Evolutionary conservation across 2,888 invertebrate genomes (phyloP), one percentile per base, ranked within the genome.

Genomic region (Caenorhabditis sinica): DNA sequence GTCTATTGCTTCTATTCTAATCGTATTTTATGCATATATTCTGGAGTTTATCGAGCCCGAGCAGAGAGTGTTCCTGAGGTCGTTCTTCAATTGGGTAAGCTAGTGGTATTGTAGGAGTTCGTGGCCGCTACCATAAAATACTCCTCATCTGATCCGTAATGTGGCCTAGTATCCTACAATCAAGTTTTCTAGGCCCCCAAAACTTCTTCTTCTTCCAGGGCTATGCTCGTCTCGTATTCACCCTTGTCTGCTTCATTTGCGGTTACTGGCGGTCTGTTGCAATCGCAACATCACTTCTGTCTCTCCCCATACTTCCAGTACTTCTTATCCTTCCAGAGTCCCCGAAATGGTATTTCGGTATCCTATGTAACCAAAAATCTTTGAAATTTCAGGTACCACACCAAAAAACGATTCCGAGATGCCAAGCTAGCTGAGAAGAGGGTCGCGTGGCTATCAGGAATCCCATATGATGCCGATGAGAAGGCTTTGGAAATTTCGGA

Each of bases 51-150:
- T 89, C 15, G 82, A 83, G 4, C 87, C 88, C 0, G 83, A 89
- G 51, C 89, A 89, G 43, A 71, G 89, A 30, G 86, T 89, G 2
- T 89, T 89, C 45, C 25, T 89, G 51, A 49, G 89, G 40, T 82
- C 87, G 3, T 87, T 89, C 53, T 89, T 88, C 68, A 88, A 89
- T 40, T 88, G 88, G 88, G 88, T 88, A 23, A 30, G 76, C 80
- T 33, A 13, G 40, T 40, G n/a, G n/a, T n/a, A n/a, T n/a, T n/a
- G n/a, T n/a, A n/a, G n/a, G n/a, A n/a, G n/a, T n/a, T n/a, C n/a
- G n/a, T n/a, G n/a, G n/a, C n/a, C n/a, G n/a, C n/a, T n/a, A n/a
- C n/a, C n/a, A n/a, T n/a, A n/a, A n/a, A n/a, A n/a, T n/a, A n/a
- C n/a, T n/a, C 5, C 40, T 72, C n/a, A 51, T 0, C 23, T 36